phyloP scores from a whole-genome alignment of 2,797 vertebrate species.

The Etheostoma nigrum region DNA sequence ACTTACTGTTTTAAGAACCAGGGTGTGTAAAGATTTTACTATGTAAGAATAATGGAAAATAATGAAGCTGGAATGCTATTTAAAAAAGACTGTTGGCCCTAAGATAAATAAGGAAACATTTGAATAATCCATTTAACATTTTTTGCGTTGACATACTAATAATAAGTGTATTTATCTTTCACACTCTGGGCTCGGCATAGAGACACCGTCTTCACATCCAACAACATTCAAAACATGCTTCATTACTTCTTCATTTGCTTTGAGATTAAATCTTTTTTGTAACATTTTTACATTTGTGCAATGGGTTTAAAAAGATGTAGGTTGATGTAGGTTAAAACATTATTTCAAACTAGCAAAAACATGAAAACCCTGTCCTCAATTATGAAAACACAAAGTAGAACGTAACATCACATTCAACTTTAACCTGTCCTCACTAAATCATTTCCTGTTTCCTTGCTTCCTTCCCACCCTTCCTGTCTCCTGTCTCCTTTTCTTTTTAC shows the following conservation, averaged over 20 bases:
- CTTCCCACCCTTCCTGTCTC: background rate
- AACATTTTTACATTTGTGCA: background rate
- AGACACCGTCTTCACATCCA: background rate
- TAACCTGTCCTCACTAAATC: background rate
- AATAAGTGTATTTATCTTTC: background rate
- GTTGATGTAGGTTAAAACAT: no score
- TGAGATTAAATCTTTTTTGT: background rate
- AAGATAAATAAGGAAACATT: background rate
- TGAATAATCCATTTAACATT: background rate
- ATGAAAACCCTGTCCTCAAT: background rate
- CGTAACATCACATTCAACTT: background rate
- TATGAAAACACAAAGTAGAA: background rate
- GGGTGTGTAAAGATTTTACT: no score
- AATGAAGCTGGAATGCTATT: background rate
- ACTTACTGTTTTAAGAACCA: slow-evolving; percentile 2
- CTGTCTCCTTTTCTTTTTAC: background rate
- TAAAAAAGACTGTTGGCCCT: no score
- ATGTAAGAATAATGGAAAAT: background rate
- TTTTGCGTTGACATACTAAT: background rate
- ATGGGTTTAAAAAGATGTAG: background rate
- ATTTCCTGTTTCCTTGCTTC: background rate
- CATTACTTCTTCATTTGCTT: background rate
- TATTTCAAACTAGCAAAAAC: background rate
- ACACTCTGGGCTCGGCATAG: no score
- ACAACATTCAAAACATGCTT: background rate